Base-by-base conservation (phyloP, 1,140 invertebrate genomes). In the Copidosoma floridanum region DNA sequence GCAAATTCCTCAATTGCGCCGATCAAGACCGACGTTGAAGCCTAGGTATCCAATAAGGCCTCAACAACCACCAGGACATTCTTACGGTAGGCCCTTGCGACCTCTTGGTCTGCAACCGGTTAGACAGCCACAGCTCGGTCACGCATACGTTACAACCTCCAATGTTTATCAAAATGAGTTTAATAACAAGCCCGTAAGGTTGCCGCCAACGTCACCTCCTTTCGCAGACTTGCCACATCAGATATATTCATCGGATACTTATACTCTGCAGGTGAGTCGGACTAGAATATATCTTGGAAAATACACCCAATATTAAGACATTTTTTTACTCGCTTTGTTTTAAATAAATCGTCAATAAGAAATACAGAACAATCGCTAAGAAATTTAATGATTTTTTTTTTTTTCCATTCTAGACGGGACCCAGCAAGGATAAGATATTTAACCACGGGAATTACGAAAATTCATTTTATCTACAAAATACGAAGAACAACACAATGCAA, bases 1-100 rank as follows among this genome's bases (percentile, higher is more conserved):
- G 3, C 57, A 72, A 41, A 68, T 68, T 56, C 26, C 67, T 3
- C 58, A 63, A 41, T 57, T 56, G 5, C 68, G 76, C 43, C 59
- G 69, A 38, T 67, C 76, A 23, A 68, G 74, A 56, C 74, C 75
- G n/a, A 60, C 68, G 1, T 46, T 52, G 3, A 72, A 75, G 58
- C 68, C 75, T 29, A 66, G 67, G 21, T 27, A 61, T 23, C 68
- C 68, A 37, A 43, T 41, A 1, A 57, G 68, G n/a, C n/a, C n/a
- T n/a, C n/a, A n/a, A n/a, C n/a, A n/a, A 44, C 68, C 68, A 12
- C 67, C 71, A 12, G 59, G 41, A 16, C 64, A 62, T 38, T 67
- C 61, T n/a, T 61, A 70, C 16, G 68, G 67, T 32, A 71, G 73
- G 48, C 70, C 54, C 5, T 59, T 68, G 18, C 61, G 69, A 14